phyloP scores from a whole-genome alignment of 1,140 invertebrate genomes.

The Diplogasteroides magnus region DNA sequence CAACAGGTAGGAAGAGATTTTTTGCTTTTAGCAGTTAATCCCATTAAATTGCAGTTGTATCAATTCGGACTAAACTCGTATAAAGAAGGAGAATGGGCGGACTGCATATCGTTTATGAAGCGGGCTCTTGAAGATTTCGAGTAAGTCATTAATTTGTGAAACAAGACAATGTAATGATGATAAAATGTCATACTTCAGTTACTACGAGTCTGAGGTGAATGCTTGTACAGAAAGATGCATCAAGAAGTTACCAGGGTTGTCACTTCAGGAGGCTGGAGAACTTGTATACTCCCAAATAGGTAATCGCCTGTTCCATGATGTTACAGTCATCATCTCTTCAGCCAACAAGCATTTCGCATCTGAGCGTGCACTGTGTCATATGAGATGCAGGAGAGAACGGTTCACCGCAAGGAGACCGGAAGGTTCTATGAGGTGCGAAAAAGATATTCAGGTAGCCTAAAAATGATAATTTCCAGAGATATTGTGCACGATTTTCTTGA shows the following conservation, averaged over 20 bases:
- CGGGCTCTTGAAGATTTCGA: neutral
- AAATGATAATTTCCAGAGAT: neutral
- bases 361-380: neutral
- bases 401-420: neutral
- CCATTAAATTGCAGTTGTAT: neutral
- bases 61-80: neutral
- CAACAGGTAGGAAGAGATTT: neutral
- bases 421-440: neutral
- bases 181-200: neutral
- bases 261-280: neutral
- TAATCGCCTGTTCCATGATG: neutral
- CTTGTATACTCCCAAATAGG: neutral
- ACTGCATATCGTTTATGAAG: neutral
- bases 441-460: neutral
- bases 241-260: neutral
- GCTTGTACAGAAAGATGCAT: neutral
- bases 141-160: no score
- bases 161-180: neutral
- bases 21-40: neutral
- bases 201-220: neutral
- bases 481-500: neutral
- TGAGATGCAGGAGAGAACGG: neutral
- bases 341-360: neutral
- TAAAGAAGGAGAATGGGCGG: neutral
- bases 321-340: neutral